A percentile compares a stretch with the other conserved stretches of the same genome.
Evolutionary conservation across 2,888 invertebrate genomes (phyloP).

Genomic region (Lepetodrilus schrolli): DNA sequence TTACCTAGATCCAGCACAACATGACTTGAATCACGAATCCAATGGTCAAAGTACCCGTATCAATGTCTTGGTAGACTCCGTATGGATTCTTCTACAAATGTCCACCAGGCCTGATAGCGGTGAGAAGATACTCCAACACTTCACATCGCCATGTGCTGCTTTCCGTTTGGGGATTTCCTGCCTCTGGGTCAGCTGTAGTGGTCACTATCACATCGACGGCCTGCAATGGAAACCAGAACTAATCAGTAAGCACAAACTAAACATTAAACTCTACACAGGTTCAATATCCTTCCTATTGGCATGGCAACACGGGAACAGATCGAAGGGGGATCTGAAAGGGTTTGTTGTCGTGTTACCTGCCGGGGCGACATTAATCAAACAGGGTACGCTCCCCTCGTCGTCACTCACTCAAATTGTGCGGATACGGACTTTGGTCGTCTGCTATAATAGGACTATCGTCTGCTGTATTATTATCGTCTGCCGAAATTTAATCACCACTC

Average conservation of each 20-base stretch:
- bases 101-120: too few relatives aligned
- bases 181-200: neutral
- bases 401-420: neutral
- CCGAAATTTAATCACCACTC: neutral
- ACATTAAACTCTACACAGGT: conserved; percentile 2
- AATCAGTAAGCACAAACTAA: conserved; percentile 27
- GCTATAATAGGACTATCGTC: neutral
- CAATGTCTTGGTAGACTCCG: too few relatives aligned
- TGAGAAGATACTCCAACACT: too few relatives aligned
- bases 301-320: neutral
- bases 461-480: neutral
- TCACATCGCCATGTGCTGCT: neutral
- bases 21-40: too few relatives aligned
- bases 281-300: neutral
- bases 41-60: too few relatives aligned
- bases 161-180: neutral
- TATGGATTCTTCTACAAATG: too few relatives aligned
- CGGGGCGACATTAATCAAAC: conserved; percentile 2
- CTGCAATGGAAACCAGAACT: conserved; percentile 18
- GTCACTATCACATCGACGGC: neutral
- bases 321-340: neutral
- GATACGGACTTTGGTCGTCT: conserved; percentile 15
- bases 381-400: neutral
- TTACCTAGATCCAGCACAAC: too few relatives aligned
- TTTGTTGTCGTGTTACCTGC: neutral